These are phyloP conservation scores for Aphelinus certus DNA, from an alignment of 1,140 invertebrate genomes.

Conservation along the genomic window DNA sequence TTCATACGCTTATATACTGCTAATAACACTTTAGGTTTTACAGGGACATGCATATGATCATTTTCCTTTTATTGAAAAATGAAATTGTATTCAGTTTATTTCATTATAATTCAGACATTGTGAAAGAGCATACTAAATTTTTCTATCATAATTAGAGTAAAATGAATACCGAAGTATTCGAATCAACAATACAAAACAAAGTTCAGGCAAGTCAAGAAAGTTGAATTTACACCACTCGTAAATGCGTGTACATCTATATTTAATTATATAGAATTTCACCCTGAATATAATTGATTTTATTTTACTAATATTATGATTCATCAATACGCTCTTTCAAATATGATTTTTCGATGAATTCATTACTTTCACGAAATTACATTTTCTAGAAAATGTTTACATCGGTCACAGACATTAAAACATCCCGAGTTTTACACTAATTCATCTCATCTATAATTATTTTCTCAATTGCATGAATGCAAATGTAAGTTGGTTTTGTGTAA, in stretches of 20 bases:
- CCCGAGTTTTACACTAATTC: too few relatives aligned
- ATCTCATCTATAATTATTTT: too few relatives aligned
- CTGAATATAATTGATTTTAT: slow-evolving; percentile 7
- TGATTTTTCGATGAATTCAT: too few relatives aligned
- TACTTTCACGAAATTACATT: too few relatives aligned
- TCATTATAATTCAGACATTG: not conserved
- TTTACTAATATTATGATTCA: slow-evolving; percentile 29
- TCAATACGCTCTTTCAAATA: slow-evolving; percentile 34
- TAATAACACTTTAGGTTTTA: slow-evolving; percentile 36
- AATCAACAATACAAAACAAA: slow-evolving; percentile 10
- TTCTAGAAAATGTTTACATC: too few relatives aligned
- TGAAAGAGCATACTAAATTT: slow-evolving; percentile 16
- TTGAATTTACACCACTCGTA: not conserved
- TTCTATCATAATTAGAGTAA: slow-evolving; percentile 20
- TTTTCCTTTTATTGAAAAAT: slow-evolving; percentile 28
- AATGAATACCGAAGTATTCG: slow-evolving; percentile 6
- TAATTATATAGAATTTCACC: slow-evolving; percentile 6
- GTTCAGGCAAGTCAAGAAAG: slow-evolving; percentile 21
- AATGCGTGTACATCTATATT: slow-evolving; percentile 3
- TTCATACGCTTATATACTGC: slow-evolving; percentile 27
- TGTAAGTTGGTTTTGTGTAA: too few relatives aligned
- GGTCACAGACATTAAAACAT: too few relatives aligned
- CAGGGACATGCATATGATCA: slow-evolving; percentile 35
- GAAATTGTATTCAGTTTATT: slow-evolving; percentile 27
- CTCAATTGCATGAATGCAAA: too few relatives aligned